Conservation (phyloP, 2,113 vertebrate genomes). For the Agapornis roseicollis region DNA sequence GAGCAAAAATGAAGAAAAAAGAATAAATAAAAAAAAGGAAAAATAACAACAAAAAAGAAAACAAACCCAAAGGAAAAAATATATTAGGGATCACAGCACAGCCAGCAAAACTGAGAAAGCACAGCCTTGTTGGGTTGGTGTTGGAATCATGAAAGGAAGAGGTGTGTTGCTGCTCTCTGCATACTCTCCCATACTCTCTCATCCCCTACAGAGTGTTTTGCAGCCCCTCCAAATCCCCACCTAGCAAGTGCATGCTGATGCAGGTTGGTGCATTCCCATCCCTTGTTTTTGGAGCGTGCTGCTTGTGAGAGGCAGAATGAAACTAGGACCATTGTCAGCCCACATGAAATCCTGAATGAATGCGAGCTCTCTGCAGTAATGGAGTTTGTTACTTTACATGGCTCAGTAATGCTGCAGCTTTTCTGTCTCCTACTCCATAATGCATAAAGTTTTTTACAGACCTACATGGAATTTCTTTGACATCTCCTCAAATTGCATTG, state of each 20-base stretch:
- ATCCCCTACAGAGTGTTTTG: neutral
- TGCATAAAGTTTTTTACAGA: neutral
- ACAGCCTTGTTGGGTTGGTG: neutral
- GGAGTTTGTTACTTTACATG: neutral
- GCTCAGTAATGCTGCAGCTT: neutral
- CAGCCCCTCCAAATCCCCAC: neutral
- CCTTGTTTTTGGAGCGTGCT: neutral
- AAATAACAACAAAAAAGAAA: accelerated
- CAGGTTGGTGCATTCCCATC: neutral
- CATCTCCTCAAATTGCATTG: neutral
- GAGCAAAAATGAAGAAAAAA: accelerated
- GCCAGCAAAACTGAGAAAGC: neutral
- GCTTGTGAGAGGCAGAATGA: neutral
- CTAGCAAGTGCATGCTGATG: neutral
- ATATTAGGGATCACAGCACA: neutral
- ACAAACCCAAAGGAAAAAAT: neutral
- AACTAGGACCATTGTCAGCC: neutral
- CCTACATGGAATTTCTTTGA: neutral
- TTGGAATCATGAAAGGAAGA: neutral
- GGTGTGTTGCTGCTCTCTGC: neutral
- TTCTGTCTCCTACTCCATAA: neutral
- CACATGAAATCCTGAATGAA: neutral
- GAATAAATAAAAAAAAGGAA: accelerated
- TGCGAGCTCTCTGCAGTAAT: neutral
- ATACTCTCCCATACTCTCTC: neutral